These are phyloP conservation scores for Pituophis catenifer DNA, from an alignment of 2,113 vertebrate species.

Conservation along the genomic window DNA sequence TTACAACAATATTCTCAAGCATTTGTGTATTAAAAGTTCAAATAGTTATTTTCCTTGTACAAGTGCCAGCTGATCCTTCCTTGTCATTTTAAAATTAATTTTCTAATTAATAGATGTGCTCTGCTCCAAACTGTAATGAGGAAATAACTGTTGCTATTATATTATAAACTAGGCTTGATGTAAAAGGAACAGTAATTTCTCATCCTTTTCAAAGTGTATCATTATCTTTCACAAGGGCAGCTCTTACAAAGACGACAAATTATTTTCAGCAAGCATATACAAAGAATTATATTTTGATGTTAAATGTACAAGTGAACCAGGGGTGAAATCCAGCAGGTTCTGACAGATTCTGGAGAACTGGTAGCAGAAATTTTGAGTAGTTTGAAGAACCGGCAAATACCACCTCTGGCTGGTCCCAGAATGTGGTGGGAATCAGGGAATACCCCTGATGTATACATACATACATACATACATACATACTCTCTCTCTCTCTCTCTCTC, in stretches of 20 bases:
- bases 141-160: not conserved
- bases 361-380: no score
- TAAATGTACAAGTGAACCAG: not conserved
- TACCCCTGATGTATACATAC: no score
- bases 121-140: not conserved
- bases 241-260: not conserved
- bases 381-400: no score
- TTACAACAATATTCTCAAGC: not conserved
- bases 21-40: not conserved
- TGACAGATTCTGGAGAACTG: no score
- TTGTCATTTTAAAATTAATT: not conserved
- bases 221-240: not conserved
- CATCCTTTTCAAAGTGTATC: not conserved
- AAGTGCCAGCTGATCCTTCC: not conserved
- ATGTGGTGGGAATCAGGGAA: no score
- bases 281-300: not conserved
- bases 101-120: not conserved
- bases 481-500: no score
- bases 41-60: not conserved
- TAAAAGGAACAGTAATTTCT: not conserved
- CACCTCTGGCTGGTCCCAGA: no score
- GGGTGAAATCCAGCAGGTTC: no score
- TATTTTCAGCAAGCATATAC: not conserved
- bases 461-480: no score
- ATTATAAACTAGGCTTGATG: not conserved